Base-by-base conservation (phyloP, 1,140 invertebrate species). In the Nautilus pompilius region DNA sequence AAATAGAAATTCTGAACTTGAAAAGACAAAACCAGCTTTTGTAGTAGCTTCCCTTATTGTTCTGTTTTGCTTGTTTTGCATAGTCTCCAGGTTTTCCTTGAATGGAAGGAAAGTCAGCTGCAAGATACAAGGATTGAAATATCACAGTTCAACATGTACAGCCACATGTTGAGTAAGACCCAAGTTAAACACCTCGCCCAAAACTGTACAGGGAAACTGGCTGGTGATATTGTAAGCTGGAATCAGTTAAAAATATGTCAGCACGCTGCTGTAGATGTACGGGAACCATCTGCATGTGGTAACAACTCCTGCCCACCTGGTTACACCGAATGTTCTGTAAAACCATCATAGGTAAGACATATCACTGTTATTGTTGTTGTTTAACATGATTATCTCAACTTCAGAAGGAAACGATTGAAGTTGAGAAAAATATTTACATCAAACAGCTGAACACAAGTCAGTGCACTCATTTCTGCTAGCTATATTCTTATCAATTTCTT, bases 41-140 rank as follows among this genome's bases (percentile, higher is more conserved):
- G n/a, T n/a, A n/a, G n/a, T n/a, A n/a, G n/a, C n/a, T n/a, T n/a
- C n/a, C n/a, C n/a, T n/a, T n/a, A n/a, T n/a, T n/a, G n/a, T n/a
- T n/a, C n/a, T n/a, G n/a, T n/a, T n/a, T n/a, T n/a, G n/a, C n/a
- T n/a, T n/a, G n/a, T n/a, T n/a, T n/a, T n/a, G n/a, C n/a, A n/a
- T n/a, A n/a, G 30, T 60, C 5, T 28, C 72, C 28, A 68, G 69
- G 26, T 63, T 68, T 46, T 34, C 55, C 20, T 13, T 33, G 22
- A 46, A 45, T n/a, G 24, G 10, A 13, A 51, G 26, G 33, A 53
- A 46, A 3, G 32, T 41, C 15, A 32, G 28, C 20, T 45, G 33
- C 15, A 60, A 49, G 24, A 72, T 76, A 62, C 56, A 64, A 49
- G 74, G 74, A 33, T n/a, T n/a, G 62, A 72, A 46, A 28, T 76